Conservation (phyloP, 2,113 vertebrate genomes). For the Macrotis lagotis region DNA sequence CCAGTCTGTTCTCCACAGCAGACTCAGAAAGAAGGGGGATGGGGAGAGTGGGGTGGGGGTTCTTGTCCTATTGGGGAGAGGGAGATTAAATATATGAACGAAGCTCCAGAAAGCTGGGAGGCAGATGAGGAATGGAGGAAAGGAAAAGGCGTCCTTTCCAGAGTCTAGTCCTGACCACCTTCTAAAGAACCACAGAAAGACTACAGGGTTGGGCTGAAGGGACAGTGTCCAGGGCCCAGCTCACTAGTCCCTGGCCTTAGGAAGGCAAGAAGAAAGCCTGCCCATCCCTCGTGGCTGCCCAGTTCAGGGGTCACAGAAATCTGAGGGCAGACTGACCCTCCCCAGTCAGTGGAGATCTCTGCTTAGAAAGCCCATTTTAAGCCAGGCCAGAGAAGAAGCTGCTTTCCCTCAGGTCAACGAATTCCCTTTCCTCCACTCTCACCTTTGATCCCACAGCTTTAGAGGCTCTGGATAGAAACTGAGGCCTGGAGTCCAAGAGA, state of each 20-base stretch:
- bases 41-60: constrained; percentile 24
- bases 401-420: too few relatives aligned
- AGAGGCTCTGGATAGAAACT: too few relatives aligned
- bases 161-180: neutral
- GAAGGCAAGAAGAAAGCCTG: too few relatives aligned
- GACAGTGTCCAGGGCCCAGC: neutral
- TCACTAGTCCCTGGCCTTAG: too few relatives aligned
- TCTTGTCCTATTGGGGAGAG: neutral
- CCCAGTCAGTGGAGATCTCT: neutral
- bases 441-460: too few relatives aligned
- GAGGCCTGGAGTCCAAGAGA: too few relatives aligned
- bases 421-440: too few relatives aligned
- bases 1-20: constrained; percentile 87
- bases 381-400: too few relatives aligned
- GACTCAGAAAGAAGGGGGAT: constrained; percentile 53
- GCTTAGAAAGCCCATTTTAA: neutral
- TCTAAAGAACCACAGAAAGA: neutral
- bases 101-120: neutral
- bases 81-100: neutral
- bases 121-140: neutral
- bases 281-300: too few relatives aligned
- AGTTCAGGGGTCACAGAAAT: too few relatives aligned
- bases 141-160: neutral
- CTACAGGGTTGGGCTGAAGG: neutral
- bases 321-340: neutral